These are phyloP conservation scores for Ispidina picta DNA, from an alignment of 2,797 vertebrate genomes.

Conservation along the genomic window DNA sequence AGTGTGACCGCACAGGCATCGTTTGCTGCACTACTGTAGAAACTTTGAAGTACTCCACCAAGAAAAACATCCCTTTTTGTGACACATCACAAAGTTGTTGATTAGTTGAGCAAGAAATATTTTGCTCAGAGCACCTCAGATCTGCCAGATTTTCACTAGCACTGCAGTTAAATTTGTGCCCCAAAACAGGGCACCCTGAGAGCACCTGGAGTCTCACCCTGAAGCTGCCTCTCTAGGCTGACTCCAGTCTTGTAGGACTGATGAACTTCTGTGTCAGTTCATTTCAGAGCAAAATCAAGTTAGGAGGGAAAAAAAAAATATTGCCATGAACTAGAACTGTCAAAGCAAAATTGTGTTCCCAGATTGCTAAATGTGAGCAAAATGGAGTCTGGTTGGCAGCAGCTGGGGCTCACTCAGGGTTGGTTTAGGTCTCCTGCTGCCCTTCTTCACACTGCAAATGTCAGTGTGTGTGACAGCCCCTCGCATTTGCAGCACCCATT, in stretches of 20 bases:
- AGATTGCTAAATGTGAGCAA: neutral
- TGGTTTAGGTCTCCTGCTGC: neutral
- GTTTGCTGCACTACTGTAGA: neutral
- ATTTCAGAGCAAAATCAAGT: neutral
- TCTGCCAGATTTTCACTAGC: neutral
- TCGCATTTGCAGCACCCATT: accelerated
- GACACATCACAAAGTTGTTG: neutral
- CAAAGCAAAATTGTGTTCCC: neutral
- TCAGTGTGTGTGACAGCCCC: accelerated
- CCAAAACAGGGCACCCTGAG: neutral
- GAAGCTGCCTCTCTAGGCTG: neutral
- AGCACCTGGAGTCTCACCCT: neutral
- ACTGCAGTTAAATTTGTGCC: neutral
- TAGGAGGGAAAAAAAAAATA: neutral
- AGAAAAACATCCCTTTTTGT: accelerated
- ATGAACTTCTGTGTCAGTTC: neutral
- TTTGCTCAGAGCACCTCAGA: neutral
- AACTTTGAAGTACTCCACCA: neutral
- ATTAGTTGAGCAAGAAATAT: neutral
- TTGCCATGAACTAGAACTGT: neutral
- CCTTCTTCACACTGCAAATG: neutral
- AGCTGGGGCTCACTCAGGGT: neutral
- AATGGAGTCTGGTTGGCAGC: neutral
- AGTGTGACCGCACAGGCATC: neutral
- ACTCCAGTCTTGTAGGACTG: neutral